A percentile compares a stretch with the other conserved stretches of the same genome.
phyloP scores from a whole-genome alignment of 2,797 vertebrate genomes.

The Dermochelys coriacea region DNA sequence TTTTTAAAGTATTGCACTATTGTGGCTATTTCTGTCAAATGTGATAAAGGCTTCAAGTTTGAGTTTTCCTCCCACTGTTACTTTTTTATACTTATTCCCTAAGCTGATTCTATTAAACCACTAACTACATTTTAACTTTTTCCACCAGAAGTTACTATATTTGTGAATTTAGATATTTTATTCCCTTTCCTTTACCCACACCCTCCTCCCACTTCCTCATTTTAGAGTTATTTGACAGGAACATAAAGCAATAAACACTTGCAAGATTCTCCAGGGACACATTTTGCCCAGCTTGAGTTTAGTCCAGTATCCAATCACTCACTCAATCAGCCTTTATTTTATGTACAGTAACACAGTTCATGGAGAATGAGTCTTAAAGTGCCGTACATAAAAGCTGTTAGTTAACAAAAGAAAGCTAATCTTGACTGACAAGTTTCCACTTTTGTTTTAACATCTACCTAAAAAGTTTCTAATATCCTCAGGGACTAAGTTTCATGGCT shows the following conservation, averaged over 20 bases:
- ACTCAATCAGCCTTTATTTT: background rate
- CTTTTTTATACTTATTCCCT: background rate
- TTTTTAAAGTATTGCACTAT: background rate
- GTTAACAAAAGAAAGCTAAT: constrained; percentile 42
- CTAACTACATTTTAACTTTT: background rate
- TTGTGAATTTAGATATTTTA: background rate
- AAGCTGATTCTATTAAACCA: background rate
- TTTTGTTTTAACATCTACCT: background rate
- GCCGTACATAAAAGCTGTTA: constrained; percentile 13
- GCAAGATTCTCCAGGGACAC: constrained; percentile 1
- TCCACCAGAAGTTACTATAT: background rate
- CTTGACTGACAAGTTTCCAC: constrained; percentile 26
- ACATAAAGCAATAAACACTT: constrained; percentile 19
- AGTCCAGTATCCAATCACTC: constrained; percentile 11
- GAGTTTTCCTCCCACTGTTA: background rate
- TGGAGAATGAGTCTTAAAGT: constrained; percentile 26
- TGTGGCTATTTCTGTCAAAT: background rate
- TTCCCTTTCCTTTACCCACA: background rate
- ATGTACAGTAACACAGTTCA: background rate
- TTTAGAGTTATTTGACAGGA: constrained; percentile 23
- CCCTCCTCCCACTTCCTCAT: background rate
- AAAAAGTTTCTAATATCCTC: constrained; percentile 24
- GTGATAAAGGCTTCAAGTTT: background rate
- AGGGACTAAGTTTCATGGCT: constrained; percentile 10
- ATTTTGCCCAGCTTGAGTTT: background rate